These are phyloP conservation scores for Leptopilina drosophilae DNA, from an alignment of 2,888 invertebrate species.

Conservation along the genomic window DNA sequence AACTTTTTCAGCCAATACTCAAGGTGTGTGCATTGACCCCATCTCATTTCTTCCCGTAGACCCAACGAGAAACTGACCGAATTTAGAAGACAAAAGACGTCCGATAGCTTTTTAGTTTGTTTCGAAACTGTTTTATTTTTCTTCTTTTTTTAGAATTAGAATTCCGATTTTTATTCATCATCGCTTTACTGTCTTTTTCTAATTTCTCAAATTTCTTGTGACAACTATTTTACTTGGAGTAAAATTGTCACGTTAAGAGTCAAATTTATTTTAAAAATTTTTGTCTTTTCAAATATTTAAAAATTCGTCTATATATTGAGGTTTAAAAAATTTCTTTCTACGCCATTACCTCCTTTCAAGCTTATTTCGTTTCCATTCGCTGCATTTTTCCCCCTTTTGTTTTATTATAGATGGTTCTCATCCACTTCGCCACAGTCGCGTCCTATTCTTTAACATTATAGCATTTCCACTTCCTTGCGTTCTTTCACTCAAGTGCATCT, in stretches of 20 bases:
- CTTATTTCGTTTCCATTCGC: slow-evolving; percentile 38
- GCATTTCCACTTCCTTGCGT: slow-evolving; percentile 40
- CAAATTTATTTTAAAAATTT: neutral
- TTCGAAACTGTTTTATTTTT: neutral
- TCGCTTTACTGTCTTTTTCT: neutral
- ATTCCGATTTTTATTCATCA: neutral
- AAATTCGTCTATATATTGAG: slow-evolving; percentile 9
- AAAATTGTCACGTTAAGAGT: too few species aligned
- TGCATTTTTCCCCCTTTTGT: slow-evolving; percentile 30
- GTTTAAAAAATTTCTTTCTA: slow-evolving; percentile 15
- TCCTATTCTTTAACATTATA: slow-evolving; percentile 33
- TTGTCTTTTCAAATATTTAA: slow-evolving; percentile 1
- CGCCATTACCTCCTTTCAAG: slow-evolving; percentile 26
- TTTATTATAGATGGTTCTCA: slow-evolving; percentile 36
- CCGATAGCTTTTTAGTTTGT: slow-evolving; percentile 19
- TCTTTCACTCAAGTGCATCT: slow-evolving; percentile 37
- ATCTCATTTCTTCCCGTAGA: slow-evolving; percentile 12
- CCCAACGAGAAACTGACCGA: slow-evolving; percentile 29
- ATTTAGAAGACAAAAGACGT: slow-evolving; percentile 30
- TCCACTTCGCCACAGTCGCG: slow-evolving; percentile 31
- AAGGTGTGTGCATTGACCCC: slow-evolving; percentile 32
- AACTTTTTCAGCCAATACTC: slow-evolving; percentile 32
- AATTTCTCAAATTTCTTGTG: too few species aligned
- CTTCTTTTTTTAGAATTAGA: slow-evolving; percentile 1
- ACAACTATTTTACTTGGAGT: too few species aligned